Evolutionary conservation across 2,113 vertebrate species (phyloP), one percentile per base, ranked within the genome.

Genomic region (Coregonus clupeaformis): DNA sequence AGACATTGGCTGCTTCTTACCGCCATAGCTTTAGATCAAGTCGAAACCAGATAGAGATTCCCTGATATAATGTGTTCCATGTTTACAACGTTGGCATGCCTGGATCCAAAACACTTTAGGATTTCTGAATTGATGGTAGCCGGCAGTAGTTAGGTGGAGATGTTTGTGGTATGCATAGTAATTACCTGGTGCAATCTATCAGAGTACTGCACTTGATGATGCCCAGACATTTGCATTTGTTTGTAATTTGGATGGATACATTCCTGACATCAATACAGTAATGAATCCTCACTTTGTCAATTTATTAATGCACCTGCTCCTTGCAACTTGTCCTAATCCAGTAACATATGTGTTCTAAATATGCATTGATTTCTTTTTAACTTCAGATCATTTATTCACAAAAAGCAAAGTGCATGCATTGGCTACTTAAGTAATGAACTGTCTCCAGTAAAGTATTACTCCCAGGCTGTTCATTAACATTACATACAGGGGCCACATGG

Each of bases 341-440:
- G 88, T 80, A 93, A 91, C 91, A 89, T 89, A 87, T 90, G 89
- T 91, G 92, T 76, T 83, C 85, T 88, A 91, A 91, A 91, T 89
- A 90, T 89, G 78, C 86, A 92, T 91, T 91, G 91, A 93, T 93
- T 93, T 91, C 89, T 91, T 91, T 91, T 88, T 67, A 84, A 80
- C 75, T 72, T 82, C 25, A 77, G 82, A 88, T 88, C 83, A 92
- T 89, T 87, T 88, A 89, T 88, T 87, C 72, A 85, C 76, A 87
- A 86, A 82, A 86, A 83, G 69, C 68, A 83, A 86, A 77, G 81
- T 78, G 79, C 85, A 74, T 78, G 71, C 71, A 74, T 68, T 81
- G 85, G 79, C 75, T 86, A 77, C 88, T 88, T 90, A 90, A 91
- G 87, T 91, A 91, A 93, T 93, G 90, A 88, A 14, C 18, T 76